phyloP scores from a whole-genome alignment of 2,113 vertebrate genomes.

The zebrafish (Danio rerio) region DNA sequence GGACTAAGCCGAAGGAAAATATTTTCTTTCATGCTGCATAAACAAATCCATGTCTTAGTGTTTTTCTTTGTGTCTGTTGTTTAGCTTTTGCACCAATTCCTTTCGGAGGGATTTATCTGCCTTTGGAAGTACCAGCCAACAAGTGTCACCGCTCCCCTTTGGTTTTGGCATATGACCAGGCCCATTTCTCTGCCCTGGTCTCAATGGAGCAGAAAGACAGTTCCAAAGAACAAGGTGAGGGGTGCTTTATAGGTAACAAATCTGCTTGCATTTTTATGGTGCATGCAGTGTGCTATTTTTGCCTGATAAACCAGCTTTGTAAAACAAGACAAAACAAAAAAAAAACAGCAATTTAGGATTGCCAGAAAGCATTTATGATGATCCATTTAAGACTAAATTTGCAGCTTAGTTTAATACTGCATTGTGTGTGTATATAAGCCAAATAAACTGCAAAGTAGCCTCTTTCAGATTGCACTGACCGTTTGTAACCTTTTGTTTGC shows the following conservation, averaged over 20 bases:
- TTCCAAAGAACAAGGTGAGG: slow-evolving; percentile 89
- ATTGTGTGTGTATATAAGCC: not conserved
- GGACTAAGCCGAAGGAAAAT: too few species aligned
- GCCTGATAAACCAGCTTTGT: not conserved
- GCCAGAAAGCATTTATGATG: not conserved
- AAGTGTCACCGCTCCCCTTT: slow-evolving; percentile 93
- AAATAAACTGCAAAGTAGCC: not conserved
- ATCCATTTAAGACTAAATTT: too few species aligned
- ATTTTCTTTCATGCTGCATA: not conserved
- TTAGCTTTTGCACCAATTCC: slow-evolving; percentile 96
- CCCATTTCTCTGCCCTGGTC: slow-evolving; percentile 96
- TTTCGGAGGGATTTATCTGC: slow-evolving; percentile 95
- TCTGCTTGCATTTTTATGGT: not conserved
- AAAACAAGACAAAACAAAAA: slow-evolving; percentile 2
- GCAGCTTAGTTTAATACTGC: not conserved
- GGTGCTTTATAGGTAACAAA: not conserved
- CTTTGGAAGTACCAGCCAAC: slow-evolving; percentile 88
- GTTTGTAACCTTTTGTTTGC: slow-evolving; percentile 8
- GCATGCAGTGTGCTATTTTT: not conserved
- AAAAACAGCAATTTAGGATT: not conserved
- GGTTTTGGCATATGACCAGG: slow-evolving; percentile 95
- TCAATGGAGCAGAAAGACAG: slow-evolving; percentile 96
- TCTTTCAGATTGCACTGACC: slow-evolving; percentile 2
- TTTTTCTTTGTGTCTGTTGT: not conserved
- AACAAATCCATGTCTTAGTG: not conserved